Base-by-base conservation (phyloP, 2,797 vertebrate species). In the Gymnopithys bicolor region DNA sequence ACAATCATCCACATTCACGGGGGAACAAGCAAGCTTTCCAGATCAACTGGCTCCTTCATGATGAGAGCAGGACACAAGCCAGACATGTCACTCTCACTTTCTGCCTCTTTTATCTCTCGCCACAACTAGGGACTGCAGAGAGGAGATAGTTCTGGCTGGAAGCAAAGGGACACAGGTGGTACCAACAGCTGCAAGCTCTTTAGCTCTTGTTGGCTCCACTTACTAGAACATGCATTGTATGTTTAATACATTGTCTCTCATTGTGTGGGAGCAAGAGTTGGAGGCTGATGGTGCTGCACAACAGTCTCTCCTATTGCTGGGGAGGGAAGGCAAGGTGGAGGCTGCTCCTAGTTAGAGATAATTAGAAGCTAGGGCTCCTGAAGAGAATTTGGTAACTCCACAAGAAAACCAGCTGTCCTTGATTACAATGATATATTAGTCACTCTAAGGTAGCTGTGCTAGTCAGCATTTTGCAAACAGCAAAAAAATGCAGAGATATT, bases 161-260 rank as follows among this genome's bases (percentile, higher is more conserved):
- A 97, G 85, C 48, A 13, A 92, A 93, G 89, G 92, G 95, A 95
- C 96, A 96, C 96, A 97, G 96, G 97, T 97, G 96, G 96, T 94
- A 97, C 84, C 89, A 94, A 93, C 96, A 97, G 95, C 96, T 96
- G 95, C 96, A 96, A 95, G 95, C 94, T 96, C 92, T 96, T 96
- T 87, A 93, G 78, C 76, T 96, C 75, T 93, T 1, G 14, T 93
- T 97, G 92, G 93, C 95, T 96, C 52, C 91, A 68, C 70, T 94
- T 92, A 89, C 70, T 88, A 89, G 74, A 96, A 91, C 95, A 96
- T 62, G 70, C 59, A 71, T 48, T 97, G 90, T 90, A 74, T 93
- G 83, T 95, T 94, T 94, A 95, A 95, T 95, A 87, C 74, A 78
- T 91, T 7, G 32, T 89, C 87, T 92, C 91, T 93, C 46, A 17